A percentile compares a stretch with the other conserved stretches of the same genome.
Evolutionary conservation across 1,140 invertebrate species (phyloP).

Genomic region (Musca vetustissima): DNA sequence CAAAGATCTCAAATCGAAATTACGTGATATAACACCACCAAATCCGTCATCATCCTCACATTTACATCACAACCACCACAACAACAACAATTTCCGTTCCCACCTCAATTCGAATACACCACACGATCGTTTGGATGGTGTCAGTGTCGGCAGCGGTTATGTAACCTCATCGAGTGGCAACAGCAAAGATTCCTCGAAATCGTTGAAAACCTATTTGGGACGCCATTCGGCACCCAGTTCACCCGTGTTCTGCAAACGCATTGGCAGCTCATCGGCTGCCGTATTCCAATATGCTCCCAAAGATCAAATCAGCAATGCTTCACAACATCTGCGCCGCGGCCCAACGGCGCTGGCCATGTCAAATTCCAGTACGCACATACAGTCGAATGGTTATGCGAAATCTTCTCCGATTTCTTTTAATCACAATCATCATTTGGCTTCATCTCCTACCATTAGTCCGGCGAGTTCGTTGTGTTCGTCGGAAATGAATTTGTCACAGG

Average conservation of each 20-base stretch:
- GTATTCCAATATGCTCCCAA: constrained; percentile 30
- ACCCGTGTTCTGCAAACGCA: constrained; percentile 59
- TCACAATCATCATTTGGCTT: constrained; percentile 47
- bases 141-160: constrained; percentile 51
- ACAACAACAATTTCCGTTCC: constrained; percentile 44
- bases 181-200: constrained; percentile 32
- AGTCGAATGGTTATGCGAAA: constrained; percentile 44
- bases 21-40: constrained; percentile 57
- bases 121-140: constrained; percentile 53
- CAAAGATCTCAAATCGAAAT: constrained; percentile 70
- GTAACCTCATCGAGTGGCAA: constrained; percentile 28
- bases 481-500: constrained; percentile 55
- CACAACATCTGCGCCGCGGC: constrained; percentile 36
- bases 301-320: constrained; percentile 29
- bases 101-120: constrained; percentile 49
- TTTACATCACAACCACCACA: neutral
- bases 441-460: constrained; percentile 53
- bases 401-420: constrained; percentile 36
- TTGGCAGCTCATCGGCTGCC: neutral
- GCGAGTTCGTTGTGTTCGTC: constrained; percentile 53
- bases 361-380: constrained; percentile 52
- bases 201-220: constrained; percentile 35
- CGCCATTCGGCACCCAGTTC: constrained; percentile 69
- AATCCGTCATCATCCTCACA: constrained; percentile 25
- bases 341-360: constrained; percentile 50